Evolutionary conservation across 2,888 invertebrate genomes (phyloP).

Genomic region (Cataglyphis albicans): DNA sequence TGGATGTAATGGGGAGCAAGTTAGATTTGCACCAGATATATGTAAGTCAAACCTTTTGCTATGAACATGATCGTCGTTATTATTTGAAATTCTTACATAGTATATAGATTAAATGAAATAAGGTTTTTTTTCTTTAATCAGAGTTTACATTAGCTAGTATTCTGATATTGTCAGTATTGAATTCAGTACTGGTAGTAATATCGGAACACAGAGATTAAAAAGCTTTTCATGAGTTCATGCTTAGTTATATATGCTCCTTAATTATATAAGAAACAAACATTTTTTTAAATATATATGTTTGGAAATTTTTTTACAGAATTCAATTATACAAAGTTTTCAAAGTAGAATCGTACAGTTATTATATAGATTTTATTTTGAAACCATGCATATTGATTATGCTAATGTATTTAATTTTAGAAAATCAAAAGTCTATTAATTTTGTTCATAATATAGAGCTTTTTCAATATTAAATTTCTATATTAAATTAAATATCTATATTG

Average conservation of each 20-base stretch:
- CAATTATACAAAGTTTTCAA: background rate
- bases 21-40: slow-evolving; percentile 93
- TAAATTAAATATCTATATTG: no score
- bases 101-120: background rate
- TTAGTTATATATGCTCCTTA: background rate
- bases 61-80: background rate
- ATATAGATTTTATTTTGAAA: background rate
- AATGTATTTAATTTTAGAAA: background rate
- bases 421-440: background rate
- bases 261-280: background rate
- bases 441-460: background rate
- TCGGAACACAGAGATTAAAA: background rate
- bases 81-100: background rate
- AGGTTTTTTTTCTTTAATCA: background rate
- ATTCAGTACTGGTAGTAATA: no score
- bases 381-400: background rate
- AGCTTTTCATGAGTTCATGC: background rate
- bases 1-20: slow-evolving; percentile 95
- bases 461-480: background rate
- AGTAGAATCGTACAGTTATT: background rate
- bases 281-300: background rate
- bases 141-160: background rate
- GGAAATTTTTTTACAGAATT: background rate
- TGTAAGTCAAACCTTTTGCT: slow-evolving; percentile 88
- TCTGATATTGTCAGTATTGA: no score